A percentile compares a stretch with the other conserved stretches of the same genome.
Evolutionary conservation across 1,140 invertebrate species (phyloP).

Genomic region (Bacillus rossius): DNA sequence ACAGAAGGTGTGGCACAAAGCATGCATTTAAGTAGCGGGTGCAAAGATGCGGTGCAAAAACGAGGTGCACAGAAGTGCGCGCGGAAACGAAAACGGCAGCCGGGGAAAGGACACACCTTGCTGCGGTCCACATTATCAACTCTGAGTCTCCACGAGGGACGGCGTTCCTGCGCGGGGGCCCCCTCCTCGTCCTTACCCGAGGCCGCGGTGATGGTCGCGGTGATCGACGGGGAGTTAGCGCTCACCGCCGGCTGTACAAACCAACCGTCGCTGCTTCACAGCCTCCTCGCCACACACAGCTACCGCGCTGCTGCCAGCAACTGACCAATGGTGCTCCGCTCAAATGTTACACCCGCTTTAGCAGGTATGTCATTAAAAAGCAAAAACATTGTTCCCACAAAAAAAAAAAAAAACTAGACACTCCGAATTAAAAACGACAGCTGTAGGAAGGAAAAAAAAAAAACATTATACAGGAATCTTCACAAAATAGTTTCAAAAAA

Average conservation of each 20-base stretch:
- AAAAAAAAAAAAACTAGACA: neutral
- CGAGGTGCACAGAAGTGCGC: neutral
- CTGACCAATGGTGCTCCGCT: no score
- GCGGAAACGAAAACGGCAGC: neutral
- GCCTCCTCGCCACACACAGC: no score
- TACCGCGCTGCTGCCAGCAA: no score
- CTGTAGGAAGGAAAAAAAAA: no score
- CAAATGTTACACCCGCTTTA: no score
- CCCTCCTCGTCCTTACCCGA: conserved; percentile 42
- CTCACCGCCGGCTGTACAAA: conserved; percentile 6
- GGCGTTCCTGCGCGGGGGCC: conserved; percentile 57
- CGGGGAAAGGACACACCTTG: conserved; percentile 58
- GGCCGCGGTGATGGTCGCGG: conserved; percentile 38
- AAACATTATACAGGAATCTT: no score
- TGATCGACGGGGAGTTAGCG: conserved; percentile 41
- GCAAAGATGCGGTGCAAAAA: no score
- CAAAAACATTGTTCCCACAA: neutral
- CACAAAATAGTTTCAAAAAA: no score
- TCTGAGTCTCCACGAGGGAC: conserved; percentile 84
- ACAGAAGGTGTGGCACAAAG: no score
- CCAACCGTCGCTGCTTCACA: neutral
- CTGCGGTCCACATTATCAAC: conserved; percentile 71
- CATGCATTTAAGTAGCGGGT: no score
- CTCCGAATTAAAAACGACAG: no score
- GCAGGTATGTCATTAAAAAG: neutral